Base-by-base conservation (phyloP, 2,888 invertebrate genomes). In the Calephelis perditalis region DNA sequence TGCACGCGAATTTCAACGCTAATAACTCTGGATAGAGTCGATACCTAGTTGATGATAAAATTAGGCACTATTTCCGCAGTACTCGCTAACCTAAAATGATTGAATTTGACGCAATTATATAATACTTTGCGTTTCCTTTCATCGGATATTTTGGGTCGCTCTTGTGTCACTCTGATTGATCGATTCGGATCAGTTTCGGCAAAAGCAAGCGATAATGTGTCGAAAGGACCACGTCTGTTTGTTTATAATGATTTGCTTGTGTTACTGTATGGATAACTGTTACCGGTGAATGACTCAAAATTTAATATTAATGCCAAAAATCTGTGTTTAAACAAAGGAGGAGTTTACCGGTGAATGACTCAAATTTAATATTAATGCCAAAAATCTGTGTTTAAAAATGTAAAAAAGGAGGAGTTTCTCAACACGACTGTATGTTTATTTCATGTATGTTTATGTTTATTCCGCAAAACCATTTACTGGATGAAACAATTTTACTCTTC, bases 51-150 rank as follows among this genome's bases (percentile, higher is more conserved):
- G 12, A 10, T n/a, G 3, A 9, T 10, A 57, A 61, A 65, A 62
- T 66, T 63, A 63, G 67, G 64, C 55, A 66, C 65, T 67, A 69
- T 67, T 67, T 67, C 67, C 70, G 65, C 56, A 63, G 64, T 59
- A 66, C 63, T 60, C 58, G 66, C 62, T 67, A 69, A 68, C 70
- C 67, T 64, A 70, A 70, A 71, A 67, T 67, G 63, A 65, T 68
- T 63, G 64, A 63, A 67, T 68, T 68, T 62, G 64, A 26, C 67
- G 67, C 72, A 72, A 72, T 73, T 71, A 70, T 68, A 70, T 70
- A 68, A 68, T 64, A 65, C 65, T 66, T 67, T 63, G 66, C 63
- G 62, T 67, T 61, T 67, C 67, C 67, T 64, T 56, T 47, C 56
- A 65, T 65, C 66, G 63, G 63, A 65, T 63, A 60, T 66, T 66